These are phyloP conservation scores for Oncopodura yosiiana DNA, from an alignment of 1,140 invertebrate genomes.

Conservation along the genomic window DNA sequence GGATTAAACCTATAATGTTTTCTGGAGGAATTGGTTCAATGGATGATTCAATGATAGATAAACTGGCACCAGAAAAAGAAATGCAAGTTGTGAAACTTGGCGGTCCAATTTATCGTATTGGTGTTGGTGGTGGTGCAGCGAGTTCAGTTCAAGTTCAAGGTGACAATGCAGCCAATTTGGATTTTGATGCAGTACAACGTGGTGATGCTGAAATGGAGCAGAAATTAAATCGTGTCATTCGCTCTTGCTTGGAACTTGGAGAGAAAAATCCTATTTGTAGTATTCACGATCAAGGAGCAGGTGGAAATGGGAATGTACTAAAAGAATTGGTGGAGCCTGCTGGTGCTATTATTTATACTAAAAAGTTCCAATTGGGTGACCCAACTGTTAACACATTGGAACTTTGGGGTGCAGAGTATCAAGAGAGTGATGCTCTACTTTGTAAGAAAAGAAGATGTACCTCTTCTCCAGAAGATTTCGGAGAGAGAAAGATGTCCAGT, in stretches of 20 bases:
- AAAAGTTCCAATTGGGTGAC: slow-evolving; percentile 84
- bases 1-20: slow-evolving; percentile 98
- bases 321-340: slow-evolving; percentile 91
- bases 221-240: slow-evolving; percentile 84
- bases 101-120: slow-evolving; percentile 92
- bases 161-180: slow-evolving; percentile 72
- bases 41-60: slow-evolving; percentile 65
- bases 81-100: slow-evolving; percentile 89
- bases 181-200: slow-evolving; percentile 93
- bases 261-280: slow-evolving; percentile 79
- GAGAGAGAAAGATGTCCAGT: slow-evolving; percentile 82
- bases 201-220: slow-evolving; percentile 99
- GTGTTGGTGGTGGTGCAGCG: slow-evolving; percentile 91
- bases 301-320: slow-evolving; percentile 94
- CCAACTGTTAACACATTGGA: slow-evolving; percentile 86
- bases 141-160: slow-evolving; percentile 88
- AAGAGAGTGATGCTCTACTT: slow-evolving; percentile 87
- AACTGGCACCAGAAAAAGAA: slow-evolving; percentile 60
- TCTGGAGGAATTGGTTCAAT: slow-evolving; percentile 89
- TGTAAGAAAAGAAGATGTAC: slow-evolving; percentile 53
- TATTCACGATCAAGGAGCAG: slow-evolving; percentile 93
- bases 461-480: slow-evolving; percentile 62
- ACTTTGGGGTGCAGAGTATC: slow-evolving; percentile 96
- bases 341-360: slow-evolving; percentile 81
- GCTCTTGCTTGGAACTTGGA: slow-evolving; percentile 77